phyloP scores from a whole-genome alignment of 2,888 invertebrate genomes.

The Drosophila dives region DNA sequence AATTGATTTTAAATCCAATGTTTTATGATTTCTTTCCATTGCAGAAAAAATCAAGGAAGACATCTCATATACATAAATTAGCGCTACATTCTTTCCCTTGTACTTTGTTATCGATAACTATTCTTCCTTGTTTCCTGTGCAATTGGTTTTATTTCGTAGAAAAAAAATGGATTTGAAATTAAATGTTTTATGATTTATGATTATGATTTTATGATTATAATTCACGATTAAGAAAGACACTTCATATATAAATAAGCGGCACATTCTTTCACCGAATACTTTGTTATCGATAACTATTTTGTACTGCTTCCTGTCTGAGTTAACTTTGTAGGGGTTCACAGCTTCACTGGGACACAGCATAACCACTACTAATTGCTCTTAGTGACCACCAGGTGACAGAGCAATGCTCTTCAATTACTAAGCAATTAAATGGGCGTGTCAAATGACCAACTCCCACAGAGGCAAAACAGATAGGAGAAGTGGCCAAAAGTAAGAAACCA shows the following conservation, averaged over 20 bases:
- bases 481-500: conserved; percentile 16
- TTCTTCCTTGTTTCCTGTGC: not conserved
- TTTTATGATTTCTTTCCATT: not conserved
- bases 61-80: not conserved
- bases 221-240: not conserved
- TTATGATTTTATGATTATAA: too few species aligned
- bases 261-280: not conserved
- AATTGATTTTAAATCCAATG: not conserved
- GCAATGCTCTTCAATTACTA: conserved; percentile 36
- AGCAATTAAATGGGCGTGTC: conserved; percentile 49
- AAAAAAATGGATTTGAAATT: not conserved
- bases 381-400: conserved; percentile 27
- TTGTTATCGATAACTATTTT: not conserved
- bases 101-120: not conserved
- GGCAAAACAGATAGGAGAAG: not conserved
- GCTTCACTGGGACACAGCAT: conserved; percentile 5
- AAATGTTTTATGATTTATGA: not conserved
- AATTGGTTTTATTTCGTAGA: not conserved
- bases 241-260: not conserved
- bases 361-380: conserved; percentile 37
- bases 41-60: not conserved
- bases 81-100: not conserved
- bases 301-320: not conserved
- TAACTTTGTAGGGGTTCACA: conserved; percentile 5
- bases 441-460: conserved; percentile 16